Percentiles rank a stretch among this genome's conserved stretches.
These are phyloP conservation scores for Pseudopipra pipra DNA, from an alignment of 2,113 vertebrate genomes.

Conservation along the genomic window DNA sequence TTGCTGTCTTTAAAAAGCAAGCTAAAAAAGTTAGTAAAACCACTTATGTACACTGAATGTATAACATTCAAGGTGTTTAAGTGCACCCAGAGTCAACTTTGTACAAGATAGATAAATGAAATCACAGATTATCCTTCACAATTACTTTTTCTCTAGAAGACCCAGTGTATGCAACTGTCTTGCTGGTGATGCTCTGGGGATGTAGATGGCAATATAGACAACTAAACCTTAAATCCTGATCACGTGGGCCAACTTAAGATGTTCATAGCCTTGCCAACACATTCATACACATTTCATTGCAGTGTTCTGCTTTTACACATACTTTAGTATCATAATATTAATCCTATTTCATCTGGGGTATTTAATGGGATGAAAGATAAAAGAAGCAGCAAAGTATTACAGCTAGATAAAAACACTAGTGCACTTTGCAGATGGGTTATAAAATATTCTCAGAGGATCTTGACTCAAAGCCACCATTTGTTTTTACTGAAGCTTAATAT, in stretches of 20 bases:
- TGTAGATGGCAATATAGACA: background rate
- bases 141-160: background rate
- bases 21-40: background rate
- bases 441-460: slow-evolving; percentile 28
- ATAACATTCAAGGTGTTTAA: background rate
- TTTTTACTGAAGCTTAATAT: slow-evolving; percentile 21
- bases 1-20: background rate
- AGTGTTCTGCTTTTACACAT: slow-evolving; percentile 6
- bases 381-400: slow-evolving; percentile 12
- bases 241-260: background rate
- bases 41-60: background rate
- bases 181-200: background rate
- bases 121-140: background rate
- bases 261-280: background rate
- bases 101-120: background rate
- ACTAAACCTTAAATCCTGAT: slow-evolving; percentile 8
- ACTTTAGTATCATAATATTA: slow-evolving; percentile 9
- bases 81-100: background rate
- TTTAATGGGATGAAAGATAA: slow-evolving; percentile 43
- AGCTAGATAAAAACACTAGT: slow-evolving; percentile 3
- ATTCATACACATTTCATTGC: background rate
- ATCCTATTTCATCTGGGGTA: slow-evolving; percentile 10
- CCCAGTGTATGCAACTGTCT: background rate
- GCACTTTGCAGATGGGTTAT: background rate
- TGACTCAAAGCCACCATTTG: slow-evolving; percentile 1